Evolutionary conservation across 2,797 vertebrate genomes (phyloP).

Genomic region (Paedocypris micromegethes): DNA sequence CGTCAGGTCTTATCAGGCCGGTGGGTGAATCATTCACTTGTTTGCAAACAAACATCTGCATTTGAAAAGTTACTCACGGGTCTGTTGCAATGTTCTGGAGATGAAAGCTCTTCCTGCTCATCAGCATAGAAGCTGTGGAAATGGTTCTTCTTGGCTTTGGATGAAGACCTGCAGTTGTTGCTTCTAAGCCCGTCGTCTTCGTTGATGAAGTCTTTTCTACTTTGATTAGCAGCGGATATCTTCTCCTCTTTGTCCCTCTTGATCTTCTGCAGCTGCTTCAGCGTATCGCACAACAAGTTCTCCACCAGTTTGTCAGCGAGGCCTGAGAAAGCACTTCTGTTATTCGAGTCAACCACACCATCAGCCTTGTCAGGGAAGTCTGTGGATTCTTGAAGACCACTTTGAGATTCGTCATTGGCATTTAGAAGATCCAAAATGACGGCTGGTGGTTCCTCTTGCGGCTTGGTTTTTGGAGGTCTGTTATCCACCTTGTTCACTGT

Average conservation of each 20-base stretch:
- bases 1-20: constrained; percentile 15
- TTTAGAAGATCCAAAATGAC: constrained; percentile 70
- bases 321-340: constrained; percentile 58
- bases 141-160: constrained; percentile 52
- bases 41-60: constrained; percentile 18
- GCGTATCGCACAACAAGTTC: constrained; percentile 78
- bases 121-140: constrained; percentile 69
- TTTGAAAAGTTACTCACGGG: constrained; percentile 73
- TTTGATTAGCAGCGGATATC: constrained; percentile 69
- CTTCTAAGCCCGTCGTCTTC: constrained; percentile 51
- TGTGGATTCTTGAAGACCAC: constrained; percentile 24
- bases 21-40: constrained; percentile 40
- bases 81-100: constrained; percentile 83
- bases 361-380: constrained; percentile 51
- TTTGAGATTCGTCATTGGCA: constrained; percentile 56
- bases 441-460: constrained; percentile 48
- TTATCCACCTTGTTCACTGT: constrained; percentile 53
- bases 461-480: constrained; percentile 26
- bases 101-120: constrained; percentile 81
- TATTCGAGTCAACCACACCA: constrained; percentile 37
- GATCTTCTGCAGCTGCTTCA: constrained; percentile 80
- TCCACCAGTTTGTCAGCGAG: constrained; percentile 79
- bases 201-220: constrained; percentile 46
- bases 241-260: constrained; percentile 81
- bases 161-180: constrained; percentile 48